Conservation (phyloP, 2,113 vertebrate genomes). For the Crotalus horridus region DNA sequence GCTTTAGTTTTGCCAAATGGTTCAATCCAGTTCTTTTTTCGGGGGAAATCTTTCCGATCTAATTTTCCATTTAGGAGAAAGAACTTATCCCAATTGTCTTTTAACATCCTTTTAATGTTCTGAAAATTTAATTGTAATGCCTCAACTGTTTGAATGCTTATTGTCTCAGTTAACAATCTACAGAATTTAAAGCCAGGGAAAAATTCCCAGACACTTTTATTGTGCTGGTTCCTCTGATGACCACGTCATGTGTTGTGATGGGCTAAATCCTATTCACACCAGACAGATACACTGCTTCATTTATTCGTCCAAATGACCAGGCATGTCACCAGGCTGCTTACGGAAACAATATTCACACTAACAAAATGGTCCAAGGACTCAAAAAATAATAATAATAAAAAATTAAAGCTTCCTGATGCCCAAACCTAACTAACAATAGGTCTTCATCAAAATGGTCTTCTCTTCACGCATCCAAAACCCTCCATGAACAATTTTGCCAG, state of each 20-base stretch:
- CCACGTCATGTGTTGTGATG: not conserved
- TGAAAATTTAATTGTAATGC: not conserved
- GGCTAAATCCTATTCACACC: too few relatives aligned
- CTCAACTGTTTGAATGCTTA: not conserved
- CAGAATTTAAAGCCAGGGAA: not conserved
- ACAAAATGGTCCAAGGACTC: not conserved
- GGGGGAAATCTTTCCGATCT: not conserved
- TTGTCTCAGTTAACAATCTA: not conserved
- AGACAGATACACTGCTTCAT: not conserved
- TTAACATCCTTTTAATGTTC: not conserved
- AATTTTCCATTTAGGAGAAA: not conserved
- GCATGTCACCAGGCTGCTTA: not conserved
- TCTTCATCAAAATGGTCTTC: not conserved
- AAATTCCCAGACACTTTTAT: not conserved
- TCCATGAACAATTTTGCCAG: not conserved
- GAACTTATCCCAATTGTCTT: not conserved
- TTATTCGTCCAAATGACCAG: not conserved
- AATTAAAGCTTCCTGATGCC: not conserved
- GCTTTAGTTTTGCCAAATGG: not conserved
- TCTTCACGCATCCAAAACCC: not conserved
- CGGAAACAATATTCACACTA: not conserved
- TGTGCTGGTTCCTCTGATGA: not conserved
- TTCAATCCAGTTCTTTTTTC: not conserved
- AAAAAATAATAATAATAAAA: not conserved
- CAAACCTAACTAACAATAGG: not conserved